phyloP scores from a whole-genome alignment of 2,113 vertebrate genomes.

The Myanophis thanlyinensis region DNA sequence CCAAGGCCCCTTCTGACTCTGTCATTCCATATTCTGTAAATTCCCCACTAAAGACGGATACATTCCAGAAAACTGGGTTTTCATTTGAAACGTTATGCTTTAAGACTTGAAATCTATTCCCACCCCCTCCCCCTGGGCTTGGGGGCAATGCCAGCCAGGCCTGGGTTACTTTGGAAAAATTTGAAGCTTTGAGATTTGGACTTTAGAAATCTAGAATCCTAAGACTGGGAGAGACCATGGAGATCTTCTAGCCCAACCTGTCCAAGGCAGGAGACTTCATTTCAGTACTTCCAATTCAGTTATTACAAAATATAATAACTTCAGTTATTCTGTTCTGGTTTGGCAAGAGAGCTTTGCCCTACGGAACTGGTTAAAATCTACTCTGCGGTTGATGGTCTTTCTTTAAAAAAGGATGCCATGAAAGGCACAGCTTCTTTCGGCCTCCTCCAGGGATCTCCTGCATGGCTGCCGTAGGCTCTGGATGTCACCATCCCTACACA shows the following conservation, averaged over 20 bases:
- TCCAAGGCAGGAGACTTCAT: background rate
- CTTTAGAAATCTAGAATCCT: background rate
- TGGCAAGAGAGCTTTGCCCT: background rate
- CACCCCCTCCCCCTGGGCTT: background rate
- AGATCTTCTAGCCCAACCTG: background rate
- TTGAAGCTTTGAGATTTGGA: background rate
- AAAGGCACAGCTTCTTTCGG: background rate
- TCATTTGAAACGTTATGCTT: background rate
- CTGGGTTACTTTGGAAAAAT: background rate
- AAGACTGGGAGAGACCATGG: background rate
- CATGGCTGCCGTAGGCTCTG: background rate
- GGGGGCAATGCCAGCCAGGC: background rate
- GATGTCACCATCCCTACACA: background rate
- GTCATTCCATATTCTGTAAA: background rate
- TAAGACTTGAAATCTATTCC: background rate
- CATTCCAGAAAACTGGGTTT: background rate
- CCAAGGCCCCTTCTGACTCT: background rate
- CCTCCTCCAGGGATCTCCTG: background rate
- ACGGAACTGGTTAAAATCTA: background rate
- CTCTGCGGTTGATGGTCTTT: background rate
- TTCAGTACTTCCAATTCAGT: background rate
- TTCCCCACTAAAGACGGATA: background rate
- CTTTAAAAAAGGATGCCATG: background rate
- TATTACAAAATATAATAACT: background rate
- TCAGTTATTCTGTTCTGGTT: background rate